Evolutionary conservation across 1,140 invertebrate species (phyloP).

Genomic region (Lucilia sericata): DNA sequence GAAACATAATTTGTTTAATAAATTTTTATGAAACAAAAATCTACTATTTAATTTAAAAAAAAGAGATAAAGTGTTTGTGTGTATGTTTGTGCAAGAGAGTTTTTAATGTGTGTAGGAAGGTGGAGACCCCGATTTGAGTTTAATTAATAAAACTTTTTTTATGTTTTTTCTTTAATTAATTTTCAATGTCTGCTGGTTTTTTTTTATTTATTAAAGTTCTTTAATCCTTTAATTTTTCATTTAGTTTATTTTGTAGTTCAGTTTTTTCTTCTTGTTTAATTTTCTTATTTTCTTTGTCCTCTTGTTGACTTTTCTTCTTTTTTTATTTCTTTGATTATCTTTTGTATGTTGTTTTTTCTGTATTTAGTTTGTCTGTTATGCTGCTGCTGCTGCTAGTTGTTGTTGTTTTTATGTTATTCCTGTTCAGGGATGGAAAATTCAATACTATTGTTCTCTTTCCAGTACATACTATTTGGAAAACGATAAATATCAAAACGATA

Average conservation of each 20-base stretch:
- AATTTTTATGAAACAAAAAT: background rate
- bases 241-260: background rate
- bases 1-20: background rate
- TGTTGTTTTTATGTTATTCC: too few relatives aligned
- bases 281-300: slow-evolving; percentile 4
- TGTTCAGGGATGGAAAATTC: too few relatives aligned
- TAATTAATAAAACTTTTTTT: background rate
- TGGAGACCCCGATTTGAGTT: background rate
- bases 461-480: too few relatives aligned
- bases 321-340: too few relatives aligned
- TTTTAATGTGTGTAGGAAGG: background rate
- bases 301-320: background rate
- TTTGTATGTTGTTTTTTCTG: too few relatives aligned
- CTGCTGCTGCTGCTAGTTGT: too few relatives aligned
- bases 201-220: background rate
- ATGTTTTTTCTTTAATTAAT: background rate
- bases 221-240: background rate
- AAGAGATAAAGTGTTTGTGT: background rate
- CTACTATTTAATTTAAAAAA: background rate
- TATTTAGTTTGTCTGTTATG: too few relatives aligned
- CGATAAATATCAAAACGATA: too few relatives aligned
- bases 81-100: background rate
- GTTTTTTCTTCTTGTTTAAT: background rate
- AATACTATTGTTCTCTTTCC: too few relatives aligned
- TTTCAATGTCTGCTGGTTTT: background rate